Evolutionary conservation across 53 echinoderm and acorn worm genomes (phyloP), one percentile per base, ranked within the genome.

Genomic region (Henricia sp.): DNA sequence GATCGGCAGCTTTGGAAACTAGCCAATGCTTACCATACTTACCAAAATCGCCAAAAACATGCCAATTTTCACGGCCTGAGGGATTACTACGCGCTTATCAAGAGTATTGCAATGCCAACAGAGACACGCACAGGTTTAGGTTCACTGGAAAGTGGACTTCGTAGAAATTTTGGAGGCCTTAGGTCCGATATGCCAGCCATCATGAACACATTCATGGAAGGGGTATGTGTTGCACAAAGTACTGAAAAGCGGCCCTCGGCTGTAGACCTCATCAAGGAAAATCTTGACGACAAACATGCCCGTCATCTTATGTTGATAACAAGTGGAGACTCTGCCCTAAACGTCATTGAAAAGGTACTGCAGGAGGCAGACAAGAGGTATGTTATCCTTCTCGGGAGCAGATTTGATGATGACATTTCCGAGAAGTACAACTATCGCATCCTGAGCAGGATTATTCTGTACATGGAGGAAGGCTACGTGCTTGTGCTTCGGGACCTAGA

Each of bases 11-110:
- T 87, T 21, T 39, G 56, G 30, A 75, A 52, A 19, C 74, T 87
- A 9, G 87, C 87, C 4, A 24, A 37, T 3, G 87, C 87, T 39
- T 87, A 87, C 55, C 50, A 66, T 28, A 33, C 37, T 3, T 68
- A 87, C 36, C 77, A 77, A 28, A 17, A 50, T 29, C 3, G 53
- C 11, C 87, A 87, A 36, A 66, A 33, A 34, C 78, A 68, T 77
- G n/a, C 37, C 19, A 73, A 87, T 46, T 87, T 87, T 34, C 87
- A 87, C 34, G 87, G 87, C 17, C 43, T 87, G 27, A 46, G 87
- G 28, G 87, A 87, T 44, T 87, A 87, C 67, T 87, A 87, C 30
- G 77, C 68, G 48, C 87, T 87, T 12, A 67, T 87, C 25, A 87
- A 87, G 51, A 74, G 50, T 68, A 53, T 87, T 20, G 87, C 78